phyloP scores from a whole-genome alignment of 2,888 invertebrate genomes.

The Dicyrtomina minuta region DNA sequence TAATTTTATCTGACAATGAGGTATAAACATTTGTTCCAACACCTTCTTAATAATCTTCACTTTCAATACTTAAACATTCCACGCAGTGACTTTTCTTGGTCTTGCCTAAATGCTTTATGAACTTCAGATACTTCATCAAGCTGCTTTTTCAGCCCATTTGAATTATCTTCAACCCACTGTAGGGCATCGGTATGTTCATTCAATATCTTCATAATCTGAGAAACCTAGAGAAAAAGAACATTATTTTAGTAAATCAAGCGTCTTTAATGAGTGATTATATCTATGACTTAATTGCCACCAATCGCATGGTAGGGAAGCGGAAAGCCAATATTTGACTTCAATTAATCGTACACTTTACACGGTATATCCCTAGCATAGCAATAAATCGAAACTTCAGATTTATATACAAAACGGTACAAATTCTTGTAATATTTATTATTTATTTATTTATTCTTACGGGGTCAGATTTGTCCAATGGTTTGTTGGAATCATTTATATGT shows the following conservation, averaged over 20 bases:
- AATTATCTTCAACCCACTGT: constrained; percentile 89
- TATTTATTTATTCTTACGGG: constrained; percentile 66
- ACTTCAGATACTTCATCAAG: constrained; percentile 80
- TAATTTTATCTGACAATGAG: too few species aligned
- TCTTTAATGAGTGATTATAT: too few species aligned
- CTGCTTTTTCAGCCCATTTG: constrained; percentile 73
- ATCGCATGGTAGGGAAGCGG: too few species aligned
- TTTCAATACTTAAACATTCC: constrained; percentile 63
- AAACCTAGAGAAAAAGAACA: constrained; percentile 69
- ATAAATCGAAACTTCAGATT: too few species aligned
- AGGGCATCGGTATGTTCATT: constrained; percentile 96
- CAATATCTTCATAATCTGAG: constrained; percentile 87
- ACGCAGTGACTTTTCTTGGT: constrained; percentile 70
- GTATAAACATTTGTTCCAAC: too few species aligned
- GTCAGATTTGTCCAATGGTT: constrained; percentile 78
- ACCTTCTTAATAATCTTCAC: too few species aligned
- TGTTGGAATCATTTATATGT: constrained; percentile 84
- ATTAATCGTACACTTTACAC: too few species aligned
- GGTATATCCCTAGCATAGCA: too few species aligned
- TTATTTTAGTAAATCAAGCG: too few species aligned
- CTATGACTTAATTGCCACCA: too few species aligned
- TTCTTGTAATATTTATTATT: neutral
- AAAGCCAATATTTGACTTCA: too few species aligned
- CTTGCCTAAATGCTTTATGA: constrained; percentile 66
- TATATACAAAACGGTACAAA: too few species aligned